Percentiles rank a stretch among this genome's conserved stretches.
These are phyloP conservation scores for Sarcophaga variegata DNA, from an alignment of 2,888 invertebrate species.

Conservation along the genomic window DNA sequence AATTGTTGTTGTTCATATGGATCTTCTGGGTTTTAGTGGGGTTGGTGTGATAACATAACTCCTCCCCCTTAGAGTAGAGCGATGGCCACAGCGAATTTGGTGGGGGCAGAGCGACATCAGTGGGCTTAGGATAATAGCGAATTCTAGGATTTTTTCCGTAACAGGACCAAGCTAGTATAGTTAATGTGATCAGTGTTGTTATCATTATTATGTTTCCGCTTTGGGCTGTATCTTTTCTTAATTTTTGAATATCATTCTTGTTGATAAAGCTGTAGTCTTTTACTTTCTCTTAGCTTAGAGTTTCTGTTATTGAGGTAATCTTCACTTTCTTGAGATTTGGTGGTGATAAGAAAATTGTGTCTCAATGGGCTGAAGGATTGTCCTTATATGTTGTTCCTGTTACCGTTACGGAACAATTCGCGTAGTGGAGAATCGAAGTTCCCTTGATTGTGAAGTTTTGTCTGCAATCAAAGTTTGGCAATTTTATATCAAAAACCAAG, in stretches of 20 bases:
- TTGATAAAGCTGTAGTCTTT: slow-evolving; percentile 30
- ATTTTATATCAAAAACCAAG: too few relatives aligned
- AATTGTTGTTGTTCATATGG: too few relatives aligned
- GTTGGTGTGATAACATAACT: too few relatives aligned
- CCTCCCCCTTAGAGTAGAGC: too few relatives aligned
- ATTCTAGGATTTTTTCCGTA: too few relatives aligned
- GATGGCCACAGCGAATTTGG: too few relatives aligned
- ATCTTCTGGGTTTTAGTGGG: too few relatives aligned
- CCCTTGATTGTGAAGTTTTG: slow-evolving; percentile 30
- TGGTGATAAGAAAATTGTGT: slow-evolving; percentile 6
- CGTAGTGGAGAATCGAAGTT: slow-evolving; percentile 3
- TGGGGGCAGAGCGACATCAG: too few relatives aligned
- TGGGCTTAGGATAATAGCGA: too few relatives aligned
- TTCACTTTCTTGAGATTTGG: slow-evolving; percentile 29
- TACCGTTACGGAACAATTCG: neutral
- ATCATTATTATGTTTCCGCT: neutral
- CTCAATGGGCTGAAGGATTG: slow-evolving; percentile 5
- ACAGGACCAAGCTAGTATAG: too few relatives aligned
- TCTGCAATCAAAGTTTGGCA: slow-evolving; percentile 22
- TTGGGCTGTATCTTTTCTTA: slow-evolving; percentile 9
- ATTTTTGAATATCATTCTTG: neutral
- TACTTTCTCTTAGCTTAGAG: slow-evolving; percentile 15
- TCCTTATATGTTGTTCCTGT: neutral
- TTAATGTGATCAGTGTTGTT: too few relatives aligned
- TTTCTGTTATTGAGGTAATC: slow-evolving; percentile 20